Evolutionary conservation across 2,113 vertebrate species (phyloP), one percentile per base, ranked within the genome.

Genomic region (Harpagus bidentatus): DNA sequence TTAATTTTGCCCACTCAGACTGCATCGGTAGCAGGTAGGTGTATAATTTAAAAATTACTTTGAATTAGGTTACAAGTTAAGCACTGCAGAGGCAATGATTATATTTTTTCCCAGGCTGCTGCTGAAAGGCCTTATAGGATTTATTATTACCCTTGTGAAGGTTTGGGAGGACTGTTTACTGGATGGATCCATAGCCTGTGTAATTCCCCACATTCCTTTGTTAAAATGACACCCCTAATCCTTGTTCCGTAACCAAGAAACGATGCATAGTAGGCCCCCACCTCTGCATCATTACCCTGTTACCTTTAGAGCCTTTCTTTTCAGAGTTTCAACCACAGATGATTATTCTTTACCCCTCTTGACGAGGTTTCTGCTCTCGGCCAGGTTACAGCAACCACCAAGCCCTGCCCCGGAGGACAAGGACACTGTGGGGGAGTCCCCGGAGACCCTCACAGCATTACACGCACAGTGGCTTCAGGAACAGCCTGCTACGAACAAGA

Each of bases 91-190:
- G 70, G 88, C 63, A 76, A 80, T 80, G 18, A 72, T 29, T 90
- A 16, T 78, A 32, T 43, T 66, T 80, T 69, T 13, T 29, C 42
- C 69, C 48, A 63, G 71, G n/a, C 71, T 90, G 70, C 36, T 89
- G 72, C 15, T 92, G 88, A 83, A 90, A 86, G 59, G 62, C 43
- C 18, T 95, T 69, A 78, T 43, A 61, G 53, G 50, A 92, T 95
- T 95, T 97, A 77, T 95, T 95, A 84, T 61, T 93, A 90, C 53
- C 34, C 17, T 85, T 74, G 53, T 78, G 72, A 92, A 91, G 77
- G 62, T 72, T 87, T 94, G 62, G 91, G 91, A 95, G 88, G 93
- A 96, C 91, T 77, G 81, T 95, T 97, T 96, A 62, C 52, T 55
- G n/a, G 53, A 77, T 84, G 67, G 45, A 90, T 97, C 40, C 72